Percentiles rank a stretch among this genome's conserved stretches.
phyloP scores from a whole-genome alignment of 2,113 vertebrate species.

The Rousettus leschenaultii region DNA sequence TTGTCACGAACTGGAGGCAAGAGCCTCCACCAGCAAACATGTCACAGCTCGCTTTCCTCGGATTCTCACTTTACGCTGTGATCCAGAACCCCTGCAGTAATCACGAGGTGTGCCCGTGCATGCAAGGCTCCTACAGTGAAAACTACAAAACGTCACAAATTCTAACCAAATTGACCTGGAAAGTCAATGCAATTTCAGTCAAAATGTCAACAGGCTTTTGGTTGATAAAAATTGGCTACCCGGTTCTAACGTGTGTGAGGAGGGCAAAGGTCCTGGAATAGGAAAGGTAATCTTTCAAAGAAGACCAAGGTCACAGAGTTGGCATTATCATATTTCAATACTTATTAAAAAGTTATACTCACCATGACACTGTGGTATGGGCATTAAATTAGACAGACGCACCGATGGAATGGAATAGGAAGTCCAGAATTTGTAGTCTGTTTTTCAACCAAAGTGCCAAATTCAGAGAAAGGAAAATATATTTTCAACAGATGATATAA shows the following conservation, averaged over 20 bases:
- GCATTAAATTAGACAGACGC: neutral
- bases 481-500: neutral
- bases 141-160: neutral
- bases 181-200: neutral
- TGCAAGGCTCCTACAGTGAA: neutral
- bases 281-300: neutral
- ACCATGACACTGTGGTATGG: neutral
- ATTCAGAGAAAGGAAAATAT: neutral
- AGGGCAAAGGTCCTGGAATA: neutral
- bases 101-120: neutral
- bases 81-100: fast-evolving
- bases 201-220: neutral
- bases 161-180: neutral
- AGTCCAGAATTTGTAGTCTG: neutral
- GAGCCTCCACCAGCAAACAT: too few relatives aligned
- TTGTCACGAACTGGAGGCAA: too few relatives aligned
- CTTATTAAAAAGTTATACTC: neutral
- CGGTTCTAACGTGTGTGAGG: neutral
- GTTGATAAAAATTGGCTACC: neutral
- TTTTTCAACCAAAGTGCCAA: neutral
- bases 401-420: neutral
- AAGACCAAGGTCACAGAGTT: neutral
- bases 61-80: fast-evolving
- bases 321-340: neutral
- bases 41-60: too few relatives aligned